Evolutionary conservation across 2,113 vertebrate genomes (phyloP).

Genomic region (Hydropotes inermis): DNA sequence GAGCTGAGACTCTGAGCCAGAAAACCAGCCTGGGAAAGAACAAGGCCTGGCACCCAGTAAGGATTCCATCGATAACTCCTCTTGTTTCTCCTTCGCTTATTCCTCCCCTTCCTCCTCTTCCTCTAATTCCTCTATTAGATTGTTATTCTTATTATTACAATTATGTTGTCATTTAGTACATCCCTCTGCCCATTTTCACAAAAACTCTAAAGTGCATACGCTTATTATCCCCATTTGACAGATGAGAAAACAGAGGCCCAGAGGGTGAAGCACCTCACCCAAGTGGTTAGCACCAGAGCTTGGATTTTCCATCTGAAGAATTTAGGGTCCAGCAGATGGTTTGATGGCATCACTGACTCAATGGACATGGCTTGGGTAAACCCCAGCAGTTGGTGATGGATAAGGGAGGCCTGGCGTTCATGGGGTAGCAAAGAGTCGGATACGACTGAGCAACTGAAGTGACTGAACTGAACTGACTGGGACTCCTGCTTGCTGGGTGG

Average conservation of each 20-base stretch:
- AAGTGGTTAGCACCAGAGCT: background rate
- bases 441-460: no score
- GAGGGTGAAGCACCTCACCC: background rate
- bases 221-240: background rate
- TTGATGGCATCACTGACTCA: no score
- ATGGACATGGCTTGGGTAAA: no score
- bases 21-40: background rate
- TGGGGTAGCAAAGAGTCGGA: no score
- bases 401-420: no score
- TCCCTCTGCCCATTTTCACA: background rate
- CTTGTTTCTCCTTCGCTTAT: background rate
- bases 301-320: background rate
- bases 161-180: background rate
- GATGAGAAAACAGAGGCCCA: background rate
- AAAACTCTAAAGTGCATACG: background rate
- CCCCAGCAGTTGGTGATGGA: no score
- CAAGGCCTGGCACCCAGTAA: background rate
- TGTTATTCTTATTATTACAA: background rate
- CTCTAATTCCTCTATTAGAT: background rate
- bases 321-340: no score
- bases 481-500: background rate
- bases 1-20: background rate
- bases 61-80: no score
- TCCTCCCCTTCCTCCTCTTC: rapidly evolving
- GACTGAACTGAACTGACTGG: no score